A percentile compares a stretch with the other conserved stretches of the same genome.
Conservation (phyloP, 2,888 invertebrate genomes). For the Cyclophora albipunctata region DNA sequence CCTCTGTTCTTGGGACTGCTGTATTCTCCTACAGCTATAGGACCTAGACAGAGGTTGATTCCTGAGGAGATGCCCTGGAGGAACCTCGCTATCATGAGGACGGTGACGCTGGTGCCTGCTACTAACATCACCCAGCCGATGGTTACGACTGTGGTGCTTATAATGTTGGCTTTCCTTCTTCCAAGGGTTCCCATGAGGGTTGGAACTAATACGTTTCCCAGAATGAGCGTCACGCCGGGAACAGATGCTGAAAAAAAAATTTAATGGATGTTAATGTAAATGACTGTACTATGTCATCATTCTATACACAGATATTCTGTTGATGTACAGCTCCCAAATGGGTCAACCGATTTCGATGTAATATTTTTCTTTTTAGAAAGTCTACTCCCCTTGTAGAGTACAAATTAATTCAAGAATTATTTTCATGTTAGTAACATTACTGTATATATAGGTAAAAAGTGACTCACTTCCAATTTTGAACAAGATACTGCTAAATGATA, state of each 20-base stretch:
- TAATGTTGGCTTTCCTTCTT: constrained; percentile 58
- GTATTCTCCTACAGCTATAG: constrained; percentile 69
- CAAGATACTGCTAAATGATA: no score
- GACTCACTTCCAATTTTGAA: no score
- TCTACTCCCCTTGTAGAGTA: no score
- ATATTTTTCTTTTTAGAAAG: no score
- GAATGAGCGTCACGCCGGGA: constrained; percentile 34
- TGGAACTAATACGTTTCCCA: constrained; percentile 37
- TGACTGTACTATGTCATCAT: no score
- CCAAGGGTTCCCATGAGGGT: constrained; percentile 68
- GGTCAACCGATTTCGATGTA: no score
- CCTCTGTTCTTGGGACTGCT: constrained; percentile 75
- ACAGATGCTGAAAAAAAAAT: constrained; percentile 36
- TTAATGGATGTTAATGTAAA: no score
- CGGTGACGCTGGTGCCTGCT: constrained; percentile 37
- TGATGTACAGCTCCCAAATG: no score
- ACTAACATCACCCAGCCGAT: constrained; percentile 69
- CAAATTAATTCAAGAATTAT: no score
- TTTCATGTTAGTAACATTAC: no score
- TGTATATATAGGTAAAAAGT: no score
- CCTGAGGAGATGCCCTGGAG: constrained; percentile 63
- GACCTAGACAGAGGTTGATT: constrained; percentile 51
- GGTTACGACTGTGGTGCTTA: constrained; percentile 54
- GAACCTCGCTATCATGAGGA: constrained; percentile 36
- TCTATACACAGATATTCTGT: no score